These are phyloP conservation scores for Odocoileus hemionus DNA, from an alignment of 2,113 vertebrate species.

Conservation along the genomic window DNA sequence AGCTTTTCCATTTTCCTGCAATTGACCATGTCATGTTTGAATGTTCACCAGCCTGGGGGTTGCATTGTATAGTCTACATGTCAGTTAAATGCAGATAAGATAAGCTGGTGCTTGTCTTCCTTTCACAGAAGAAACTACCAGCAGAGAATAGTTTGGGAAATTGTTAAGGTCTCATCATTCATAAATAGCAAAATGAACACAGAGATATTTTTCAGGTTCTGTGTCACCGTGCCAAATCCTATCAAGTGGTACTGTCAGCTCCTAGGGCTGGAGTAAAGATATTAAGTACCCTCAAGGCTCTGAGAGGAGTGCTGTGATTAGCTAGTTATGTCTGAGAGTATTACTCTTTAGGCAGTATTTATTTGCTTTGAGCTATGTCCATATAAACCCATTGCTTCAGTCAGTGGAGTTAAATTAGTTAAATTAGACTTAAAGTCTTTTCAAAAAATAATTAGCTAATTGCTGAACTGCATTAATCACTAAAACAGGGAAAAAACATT, in stretches of 20 bases:
- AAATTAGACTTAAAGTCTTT: background rate
- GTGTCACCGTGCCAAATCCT: background rate
- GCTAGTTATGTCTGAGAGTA: background rate
- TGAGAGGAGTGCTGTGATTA: background rate
- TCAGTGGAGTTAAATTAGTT: background rate
- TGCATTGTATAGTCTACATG: background rate
- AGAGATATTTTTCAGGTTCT: background rate
- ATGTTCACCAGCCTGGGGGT: background rate
- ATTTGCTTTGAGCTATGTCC: background rate
- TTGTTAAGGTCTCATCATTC: background rate
- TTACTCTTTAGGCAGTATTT: background rate
- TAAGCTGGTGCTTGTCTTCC: background rate
- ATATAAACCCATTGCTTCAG: background rate
- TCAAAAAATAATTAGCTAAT: background rate
- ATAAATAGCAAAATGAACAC: background rate
- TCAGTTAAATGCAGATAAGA: background rate
- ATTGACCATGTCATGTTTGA: background rate
- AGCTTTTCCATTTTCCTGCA: background rate
- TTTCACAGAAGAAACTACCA: background rate
- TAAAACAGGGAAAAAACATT: background rate
- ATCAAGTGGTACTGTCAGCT: background rate
- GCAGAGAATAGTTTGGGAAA: background rate
- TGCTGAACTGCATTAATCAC: background rate
- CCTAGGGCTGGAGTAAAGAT: background rate
- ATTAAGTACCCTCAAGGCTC: background rate